Evolutionary conservation across 2,113 vertebrate species (phyloP), one percentile per base, ranked within the genome.

Genomic region (Limnothrissa miodon): DNA sequence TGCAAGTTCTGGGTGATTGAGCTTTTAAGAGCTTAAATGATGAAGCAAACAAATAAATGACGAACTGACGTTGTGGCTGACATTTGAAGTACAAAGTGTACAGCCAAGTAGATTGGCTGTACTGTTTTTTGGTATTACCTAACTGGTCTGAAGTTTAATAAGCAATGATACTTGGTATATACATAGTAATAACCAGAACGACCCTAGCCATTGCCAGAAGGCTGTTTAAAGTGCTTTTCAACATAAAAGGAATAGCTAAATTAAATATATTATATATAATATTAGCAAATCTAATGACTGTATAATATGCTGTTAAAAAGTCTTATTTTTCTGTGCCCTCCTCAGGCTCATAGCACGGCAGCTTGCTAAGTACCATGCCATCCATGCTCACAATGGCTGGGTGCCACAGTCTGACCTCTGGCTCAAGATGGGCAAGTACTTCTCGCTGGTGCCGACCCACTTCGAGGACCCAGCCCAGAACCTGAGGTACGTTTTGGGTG

Each of bases 381-480:
- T 99, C 86, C 98, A 99, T 87, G 98, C 98, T 33, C 98, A 99
- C 85, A 99, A 99, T 66, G 98, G 98, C 87, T 99, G 98, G 97
- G 96, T 98, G 79, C 98, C 98, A 17, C 98, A 97, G 87, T 97
- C 98, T 59, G 97, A 99, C 89, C 81, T 99, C 21, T 99, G 98
- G 98, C 87, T 97, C 85, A 99, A 97, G 93, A 96, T 99, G 96
- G 95, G 96, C 82, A 99, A 97, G 89, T 99, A 98, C 86, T 99
- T 99, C 84, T 95, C 97, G 86, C 96, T 99, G 51, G 93, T 97
- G 91, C 96, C 97, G 51, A 96, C 94, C 90, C 93, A 94, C 92
- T 97, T 99, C 89, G 84, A 92, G 29, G 95, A 98, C 90, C 93
- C 94, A 79, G 93, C 93, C 83, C 90, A 95, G 89, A 96, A 97